These are phyloP conservation scores for Actinia tenebrosa DNA, from an alignment of 64 coral and sea anemone species.

Conservation along the genomic window DNA sequence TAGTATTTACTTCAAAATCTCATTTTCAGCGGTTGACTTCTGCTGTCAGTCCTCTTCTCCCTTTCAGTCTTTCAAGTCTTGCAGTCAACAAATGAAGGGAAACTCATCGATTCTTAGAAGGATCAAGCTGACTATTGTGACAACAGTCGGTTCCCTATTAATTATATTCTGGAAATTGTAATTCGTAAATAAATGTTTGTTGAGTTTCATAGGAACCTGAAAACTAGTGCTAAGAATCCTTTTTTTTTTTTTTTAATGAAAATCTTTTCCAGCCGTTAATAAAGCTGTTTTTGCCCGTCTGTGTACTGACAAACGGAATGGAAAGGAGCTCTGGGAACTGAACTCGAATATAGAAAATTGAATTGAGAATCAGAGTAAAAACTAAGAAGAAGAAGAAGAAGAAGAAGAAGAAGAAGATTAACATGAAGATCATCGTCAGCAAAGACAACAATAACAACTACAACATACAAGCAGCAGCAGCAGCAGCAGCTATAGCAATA, in stretches of 20 bases:
- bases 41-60: neutral
- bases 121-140: neutral
- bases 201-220: conserved; percentile 5
- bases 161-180: neutral
- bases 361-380: neutral
- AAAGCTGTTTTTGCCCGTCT: too few relatives aligned
- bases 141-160: neutral
- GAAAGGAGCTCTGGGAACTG: too few relatives aligned
- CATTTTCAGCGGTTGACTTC: neutral
- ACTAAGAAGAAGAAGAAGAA: neutral
- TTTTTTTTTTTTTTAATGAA: neutral
- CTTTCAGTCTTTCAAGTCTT: neutral
- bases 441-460: too few relatives aligned
- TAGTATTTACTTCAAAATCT: neutral
- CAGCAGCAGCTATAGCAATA: too few relatives aligned
- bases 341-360: too few relatives aligned
- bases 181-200: neutral
- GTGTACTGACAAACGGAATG: too few relatives aligned
- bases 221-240: neutral
- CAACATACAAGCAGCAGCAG: too few relatives aligned
- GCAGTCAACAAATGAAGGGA: neutral
- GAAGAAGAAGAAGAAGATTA: too few relatives aligned
- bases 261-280: neutral
- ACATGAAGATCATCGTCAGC: too few relatives aligned
- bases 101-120: neutral